Evolutionary conservation across 2,888 invertebrate genomes (phyloP), one percentile per base, ranked within the genome.

Genomic region (Amiota mariae): DNA sequence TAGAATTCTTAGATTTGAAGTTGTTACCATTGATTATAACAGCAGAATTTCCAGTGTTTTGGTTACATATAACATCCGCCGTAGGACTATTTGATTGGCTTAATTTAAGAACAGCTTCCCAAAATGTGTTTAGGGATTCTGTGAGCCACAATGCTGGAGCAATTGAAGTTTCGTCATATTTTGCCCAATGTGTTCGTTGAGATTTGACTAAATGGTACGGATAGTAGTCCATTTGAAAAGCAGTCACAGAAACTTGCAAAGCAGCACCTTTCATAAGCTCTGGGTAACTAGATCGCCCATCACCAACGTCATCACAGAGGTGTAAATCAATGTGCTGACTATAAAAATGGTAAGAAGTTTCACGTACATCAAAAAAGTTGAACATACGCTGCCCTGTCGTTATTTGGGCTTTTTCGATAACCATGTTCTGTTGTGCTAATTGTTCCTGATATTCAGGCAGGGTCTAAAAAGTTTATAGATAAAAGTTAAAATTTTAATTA

Each of bases 281-380:
- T 0, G 96, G 96, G 91, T 96, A 95, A 76, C 93, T 93, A 0
- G 97, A 97, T 79, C 97, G 92, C 1, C 97, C 97, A 90, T 93
- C 92, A 81, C 96, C 97, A 76, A 95, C 94, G 89, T 99, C 99
- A 89, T 99, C 99, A 88, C 98, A 98, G 51, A 99, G 92, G 90
- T 99, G 99, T 75, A 99, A 91, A 91, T 99, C 98, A 84, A 99
- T 96, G 85, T 97, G 93, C 77, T 97, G 96, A 73, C 96, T 96
- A 70, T 96, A 93, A 88, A 99, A 94, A 90, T 99, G 99, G 91
- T 98, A 98, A 0, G 98, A 99, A 0, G 99, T 99, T 91, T 99
- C 98, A 0, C 95, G 92, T n/a, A 99, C 97, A 91, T 99, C 98
- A 89, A 96, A 97, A 67, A 93, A 93, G 48, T 94, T 93, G 90